Conservation (phyloP, 2,113 vertebrate species). For the Onychostruthus taczanowskii region DNA sequence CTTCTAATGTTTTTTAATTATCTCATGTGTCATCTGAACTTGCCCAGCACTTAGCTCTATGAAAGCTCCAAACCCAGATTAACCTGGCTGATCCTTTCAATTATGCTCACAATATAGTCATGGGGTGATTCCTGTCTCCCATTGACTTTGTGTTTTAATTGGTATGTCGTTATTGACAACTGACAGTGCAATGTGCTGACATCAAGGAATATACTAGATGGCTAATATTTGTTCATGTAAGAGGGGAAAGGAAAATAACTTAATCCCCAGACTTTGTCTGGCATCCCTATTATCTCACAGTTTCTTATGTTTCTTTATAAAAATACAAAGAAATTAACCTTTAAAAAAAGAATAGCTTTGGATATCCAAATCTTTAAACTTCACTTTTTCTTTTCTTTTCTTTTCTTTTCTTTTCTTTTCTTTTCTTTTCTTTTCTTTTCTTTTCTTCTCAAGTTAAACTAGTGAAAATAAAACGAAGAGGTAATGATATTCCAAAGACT, state of each 20-base stretch:
- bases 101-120: not conserved
- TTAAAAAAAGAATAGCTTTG: not conserved
- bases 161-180: not conserved
- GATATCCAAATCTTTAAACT: not conserved
- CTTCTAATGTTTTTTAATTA: conserved; percentile 57
- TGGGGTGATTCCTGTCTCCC: not conserved
- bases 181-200: not conserved
- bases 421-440: no score
- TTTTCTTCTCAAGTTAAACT: not conserved
- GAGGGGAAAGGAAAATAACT: not conserved
- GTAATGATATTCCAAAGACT: not conserved
- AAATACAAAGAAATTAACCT: not conserved
- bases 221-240: conserved; percentile 39
- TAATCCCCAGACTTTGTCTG: not conserved
- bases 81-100: not conserved
- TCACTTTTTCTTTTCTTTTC: not conserved
- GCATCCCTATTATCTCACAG: not conserved
- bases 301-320: not conserved
- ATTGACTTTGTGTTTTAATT: conserved; percentile 20
- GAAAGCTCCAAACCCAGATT: not conserved
- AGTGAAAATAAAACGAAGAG: not conserved
- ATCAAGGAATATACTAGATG: not conserved
- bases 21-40: not conserved
- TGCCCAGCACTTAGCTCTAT: not conserved
- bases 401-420: no score